phyloP scores from a whole-genome alignment of 2,113 vertebrate species.

The Elephas maximus region DNA sequence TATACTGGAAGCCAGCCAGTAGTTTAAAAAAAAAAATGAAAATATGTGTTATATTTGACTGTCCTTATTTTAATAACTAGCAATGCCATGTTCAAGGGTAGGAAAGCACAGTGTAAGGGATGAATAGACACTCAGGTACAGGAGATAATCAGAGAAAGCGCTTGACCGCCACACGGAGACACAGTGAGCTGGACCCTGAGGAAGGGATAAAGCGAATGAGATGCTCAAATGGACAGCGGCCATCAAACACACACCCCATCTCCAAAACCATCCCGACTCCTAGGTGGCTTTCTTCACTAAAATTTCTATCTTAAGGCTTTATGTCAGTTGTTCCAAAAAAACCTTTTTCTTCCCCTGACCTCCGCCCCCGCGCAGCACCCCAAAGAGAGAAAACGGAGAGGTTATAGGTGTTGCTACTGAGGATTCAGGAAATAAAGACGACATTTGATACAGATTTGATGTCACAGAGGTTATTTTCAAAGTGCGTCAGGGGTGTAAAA shows the following conservation, averaged over 20 bases:
- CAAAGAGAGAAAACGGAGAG: neutral
- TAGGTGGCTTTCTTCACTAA: neutral
- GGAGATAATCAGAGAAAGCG: neutral
- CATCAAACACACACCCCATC: no score
- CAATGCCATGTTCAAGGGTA: accelerated
- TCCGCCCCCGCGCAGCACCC: no score
- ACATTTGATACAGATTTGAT: neutral
- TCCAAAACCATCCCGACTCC: neutral
- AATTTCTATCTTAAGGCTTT: neutral
- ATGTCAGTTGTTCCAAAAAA: neutral
- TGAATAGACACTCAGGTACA: neutral
- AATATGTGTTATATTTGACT: neutral
- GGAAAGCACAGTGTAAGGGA: neutral
- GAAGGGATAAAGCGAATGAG: neutral
- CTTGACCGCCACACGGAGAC: neutral
- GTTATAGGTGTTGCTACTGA: neutral
- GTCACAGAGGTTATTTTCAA: neutral
- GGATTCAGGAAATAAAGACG: neutral
- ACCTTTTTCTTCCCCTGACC: neutral
- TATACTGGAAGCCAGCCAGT: neutral
- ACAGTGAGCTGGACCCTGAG: neutral
- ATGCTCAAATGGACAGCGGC: neutral
- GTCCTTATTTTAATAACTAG: neutral
- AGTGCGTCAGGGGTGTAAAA: no score
- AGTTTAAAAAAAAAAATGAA: neutral